A percentile compares a stretch with the other conserved stretches of the same genome.
Conservation (phyloP, 2,797 vertebrate genomes). For the Cygnus olor region DNA sequence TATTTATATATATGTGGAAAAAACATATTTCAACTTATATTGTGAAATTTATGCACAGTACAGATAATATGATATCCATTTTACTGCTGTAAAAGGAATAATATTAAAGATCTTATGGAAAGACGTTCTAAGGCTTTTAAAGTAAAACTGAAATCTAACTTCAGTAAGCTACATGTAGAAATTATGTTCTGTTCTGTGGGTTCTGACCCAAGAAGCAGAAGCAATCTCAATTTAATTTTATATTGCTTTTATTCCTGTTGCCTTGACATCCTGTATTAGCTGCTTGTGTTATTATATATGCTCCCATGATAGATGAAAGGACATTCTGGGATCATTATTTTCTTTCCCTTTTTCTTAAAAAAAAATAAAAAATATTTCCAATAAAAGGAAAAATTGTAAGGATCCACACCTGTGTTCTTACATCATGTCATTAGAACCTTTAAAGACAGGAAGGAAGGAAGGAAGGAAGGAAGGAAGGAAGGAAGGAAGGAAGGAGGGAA, state of each 20-base stretch:
- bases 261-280: slow-evolving; percentile 20
- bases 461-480: neutral
- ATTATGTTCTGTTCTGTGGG: neutral
- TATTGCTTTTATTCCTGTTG: slow-evolving; percentile 16
- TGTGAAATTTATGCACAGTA: neutral
- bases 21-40: neutral
- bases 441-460: neutral
- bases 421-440: neutral
- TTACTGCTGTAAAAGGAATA: neutral
- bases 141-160: neutral
- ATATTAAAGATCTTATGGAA: neutral
- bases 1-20: neutral
- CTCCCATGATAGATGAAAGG: neutral
- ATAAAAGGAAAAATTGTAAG: neutral
- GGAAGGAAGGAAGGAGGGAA: neutral
- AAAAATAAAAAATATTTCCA: neutral
- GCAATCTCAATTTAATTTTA: neutral
- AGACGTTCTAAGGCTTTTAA: neutral
- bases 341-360: neutral
- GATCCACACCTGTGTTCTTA: neutral
- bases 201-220: slow-evolving; percentile 2
- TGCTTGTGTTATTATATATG: neutral
- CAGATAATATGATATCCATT: neutral
- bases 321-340: neutral
- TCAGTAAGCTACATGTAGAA: neutral